Evolutionary conservation across 2,888 invertebrate genomes (phyloP), one percentile per base, ranked within the genome.

Genomic region (Drosophila neotestacea): DNA sequence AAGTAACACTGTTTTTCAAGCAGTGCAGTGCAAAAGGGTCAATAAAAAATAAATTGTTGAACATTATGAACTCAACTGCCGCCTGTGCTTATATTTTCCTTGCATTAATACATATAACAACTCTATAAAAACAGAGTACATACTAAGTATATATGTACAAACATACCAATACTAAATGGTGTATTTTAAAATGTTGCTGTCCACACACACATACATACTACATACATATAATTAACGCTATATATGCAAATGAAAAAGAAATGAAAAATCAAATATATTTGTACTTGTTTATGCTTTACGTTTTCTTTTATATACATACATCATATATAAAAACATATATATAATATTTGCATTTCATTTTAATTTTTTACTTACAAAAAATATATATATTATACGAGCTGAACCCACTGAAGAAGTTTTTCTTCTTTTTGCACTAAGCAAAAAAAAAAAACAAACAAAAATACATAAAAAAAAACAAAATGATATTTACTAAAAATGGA

Each of bases 371-470:
- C 64, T 79, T 73, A 68, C 54, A 42, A 77, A 71, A 71, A 48
- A 39, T 66, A 52, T 76, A 70, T 79, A 70, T 76, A 76, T 70
- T 79, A 58, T 75, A 87, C 89, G 88, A 89, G 85, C 83, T 89
- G 83, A 89, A 77, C 84, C 84, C 84, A 88, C 84, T 84, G 84
- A 84, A 86, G 80, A 84, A 88, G 89, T 86, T 80, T 70, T 83
- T 71, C 83, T 82, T 83, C 82, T 85, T 73, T 65, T 76, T 82
- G 89, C 89, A 84, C 87, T 84, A 86, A 75, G 78, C 87, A 86
- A 83, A 66, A 11, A 56, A 11, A 56, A 58, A 64, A 61, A 41
- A 56, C 69, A 71, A 46, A 54, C 61, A 13, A 68, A 41, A 42
- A 27, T 65, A 48, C 28, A 47, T 0, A 73, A 28, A 63, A 44